phyloP scores from a whole-genome alignment of 2,888 invertebrate genomes.

The Dermolepida albohirtum region DNA sequence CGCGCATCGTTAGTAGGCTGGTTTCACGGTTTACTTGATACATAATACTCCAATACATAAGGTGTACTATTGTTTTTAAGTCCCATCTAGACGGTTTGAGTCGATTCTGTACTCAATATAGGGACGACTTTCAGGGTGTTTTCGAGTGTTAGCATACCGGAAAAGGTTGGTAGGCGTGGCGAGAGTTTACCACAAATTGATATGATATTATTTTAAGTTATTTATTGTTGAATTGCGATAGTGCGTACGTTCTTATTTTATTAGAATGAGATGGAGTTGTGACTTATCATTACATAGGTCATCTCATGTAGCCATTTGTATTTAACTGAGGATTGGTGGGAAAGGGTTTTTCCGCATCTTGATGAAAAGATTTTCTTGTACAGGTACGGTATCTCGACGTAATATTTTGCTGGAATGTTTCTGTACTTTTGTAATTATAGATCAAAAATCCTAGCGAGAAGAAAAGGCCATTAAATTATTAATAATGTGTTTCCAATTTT shows the following conservation, averaged over 20 bases:
- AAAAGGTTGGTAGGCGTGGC: slow-evolving; percentile 54
- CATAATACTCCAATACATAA: slow-evolving; percentile 58
- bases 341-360: slow-evolving; percentile 28
- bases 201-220: slow-evolving; percentile 46
- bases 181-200: slow-evolving; percentile 52
- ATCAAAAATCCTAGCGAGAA: no score
- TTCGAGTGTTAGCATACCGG: slow-evolving; percentile 50
- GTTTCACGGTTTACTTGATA: slow-evolving; percentile 55
- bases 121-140: slow-evolving; percentile 47
- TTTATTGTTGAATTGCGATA: slow-evolving; percentile 41
- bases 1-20: slow-evolving; percentile 57
- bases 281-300: slow-evolving; percentile 34
- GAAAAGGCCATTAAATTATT: no score
- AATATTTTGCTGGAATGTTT: no score
- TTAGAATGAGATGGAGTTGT: slow-evolving; percentile 37
- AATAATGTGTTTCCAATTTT: no score
- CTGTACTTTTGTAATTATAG: no score
- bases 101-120: slow-evolving; percentile 49
- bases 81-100: slow-evolving; percentile 43
- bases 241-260: slow-evolving; percentile 33
- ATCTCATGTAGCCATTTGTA: slow-evolving; percentile 34
- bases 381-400: no score
- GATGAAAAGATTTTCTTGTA: no score
- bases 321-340: slow-evolving; percentile 13
- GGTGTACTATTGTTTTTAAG: slow-evolving; percentile 58